Conservation (phyloP, 2,113 vertebrate genomes). For the Daubentonia madagascariensis region DNA sequence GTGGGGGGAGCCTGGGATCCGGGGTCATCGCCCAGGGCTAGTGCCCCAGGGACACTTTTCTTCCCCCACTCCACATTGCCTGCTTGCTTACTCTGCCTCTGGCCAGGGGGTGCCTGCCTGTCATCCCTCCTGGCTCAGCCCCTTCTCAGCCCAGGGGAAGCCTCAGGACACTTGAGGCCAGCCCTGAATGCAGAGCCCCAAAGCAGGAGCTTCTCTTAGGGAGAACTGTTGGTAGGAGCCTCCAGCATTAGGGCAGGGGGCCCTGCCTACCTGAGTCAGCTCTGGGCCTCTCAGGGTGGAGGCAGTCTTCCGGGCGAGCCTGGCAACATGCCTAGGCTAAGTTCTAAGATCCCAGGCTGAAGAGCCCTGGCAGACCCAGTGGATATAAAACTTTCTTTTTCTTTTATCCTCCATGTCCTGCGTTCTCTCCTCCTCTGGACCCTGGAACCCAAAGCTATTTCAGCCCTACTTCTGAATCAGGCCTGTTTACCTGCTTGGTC, state of each 20-base stretch:
- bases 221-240: neutral
- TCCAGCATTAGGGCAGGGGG: constrained; percentile 13
- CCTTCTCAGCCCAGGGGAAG: neutral
- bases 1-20: neutral
- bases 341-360: constrained; percentile 28
- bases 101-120: neutral
- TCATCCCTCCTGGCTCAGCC: neutral
- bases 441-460: neutral
- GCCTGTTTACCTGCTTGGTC: neutral
- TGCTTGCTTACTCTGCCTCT: neutral
- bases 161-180: neutral
- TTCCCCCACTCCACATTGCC: neutral
- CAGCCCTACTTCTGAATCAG: neutral
- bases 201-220: neutral
- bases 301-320: constrained; percentile 62
- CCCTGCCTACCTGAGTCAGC: constrained; percentile 70
- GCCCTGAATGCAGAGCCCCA: neutral
- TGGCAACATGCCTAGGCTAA: constrained; percentile 33
- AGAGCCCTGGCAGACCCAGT: neutral
- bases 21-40: fast-evolving
- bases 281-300: constrained; percentile 37
- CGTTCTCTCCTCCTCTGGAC: neutral
- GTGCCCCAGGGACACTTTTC: neutral
- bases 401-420: neutral
- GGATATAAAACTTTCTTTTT: neutral